A percentile compares a stretch with the other conserved stretches of the same genome.
Evolutionary conservation across 2,113 vertebrate genomes (phyloP).

Genomic region (Carollia perspicillata): DNA sequence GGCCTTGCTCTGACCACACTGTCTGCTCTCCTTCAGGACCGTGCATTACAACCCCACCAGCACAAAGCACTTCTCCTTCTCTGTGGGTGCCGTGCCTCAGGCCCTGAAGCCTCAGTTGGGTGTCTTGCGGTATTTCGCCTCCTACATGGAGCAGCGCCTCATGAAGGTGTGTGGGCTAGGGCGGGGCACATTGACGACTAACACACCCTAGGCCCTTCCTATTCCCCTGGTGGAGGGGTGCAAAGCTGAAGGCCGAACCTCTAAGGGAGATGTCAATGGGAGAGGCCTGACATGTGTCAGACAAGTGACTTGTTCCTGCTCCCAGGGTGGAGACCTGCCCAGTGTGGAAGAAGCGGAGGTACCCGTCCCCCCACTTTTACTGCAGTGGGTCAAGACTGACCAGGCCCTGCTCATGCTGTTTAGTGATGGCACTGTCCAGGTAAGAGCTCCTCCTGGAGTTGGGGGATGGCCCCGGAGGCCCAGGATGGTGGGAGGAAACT

Average conservation of each 20-base stretch:
- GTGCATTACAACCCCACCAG: slow-evolving; percentile 95
- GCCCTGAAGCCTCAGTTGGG: slow-evolving; percentile 93
- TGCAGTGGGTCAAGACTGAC: slow-evolving; percentile 98
- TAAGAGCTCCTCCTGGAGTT: slow-evolving; percentile 56
- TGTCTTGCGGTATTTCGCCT: slow-evolving; percentile 91
- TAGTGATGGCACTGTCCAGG: slow-evolving; percentile 95
- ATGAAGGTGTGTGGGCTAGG: slow-evolving; percentile 89
- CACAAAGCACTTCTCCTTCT: slow-evolving; percentile 93
- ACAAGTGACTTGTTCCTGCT: not conserved
- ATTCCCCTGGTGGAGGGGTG: not conserved
- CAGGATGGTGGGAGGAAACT: not conserved
- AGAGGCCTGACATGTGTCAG: not conserved
- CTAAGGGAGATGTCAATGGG: not conserved
- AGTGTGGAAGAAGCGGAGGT: slow-evolving; percentile 83
- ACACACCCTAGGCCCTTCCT: not conserved
- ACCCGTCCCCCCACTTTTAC: slow-evolving; percentile 86
- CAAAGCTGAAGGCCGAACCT: not conserved
- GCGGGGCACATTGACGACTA: not conserved
- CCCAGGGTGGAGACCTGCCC: slow-evolving; percentile 93
- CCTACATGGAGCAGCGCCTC: slow-evolving; percentile 97
- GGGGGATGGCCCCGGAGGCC: not conserved
- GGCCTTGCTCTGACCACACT: not conserved
- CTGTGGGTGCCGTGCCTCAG: slow-evolving; percentile 86
- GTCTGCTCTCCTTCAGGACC: slow-evolving; percentile 80
- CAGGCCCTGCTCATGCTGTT: slow-evolving; percentile 98